Percentiles rank a stretch among this genome's conserved stretches.
phyloP scores from a whole-genome alignment of 1,140 invertebrate genomes.

The Phortica variegata region DNA sequence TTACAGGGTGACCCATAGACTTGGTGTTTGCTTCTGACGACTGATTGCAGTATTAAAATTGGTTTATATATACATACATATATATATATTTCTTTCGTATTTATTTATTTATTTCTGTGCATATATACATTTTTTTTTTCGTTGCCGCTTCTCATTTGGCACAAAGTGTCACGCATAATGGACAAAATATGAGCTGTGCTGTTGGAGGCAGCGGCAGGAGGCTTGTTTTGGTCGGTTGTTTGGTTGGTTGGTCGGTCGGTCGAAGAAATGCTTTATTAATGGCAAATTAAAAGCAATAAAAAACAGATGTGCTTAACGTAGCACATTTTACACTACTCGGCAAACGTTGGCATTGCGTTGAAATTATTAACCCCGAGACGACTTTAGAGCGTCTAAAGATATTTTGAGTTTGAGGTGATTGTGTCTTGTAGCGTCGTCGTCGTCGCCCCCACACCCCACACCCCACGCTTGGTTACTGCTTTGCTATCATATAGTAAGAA shows the following conservation, averaged over 20 bases:
- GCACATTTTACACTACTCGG: conserved; percentile 42
- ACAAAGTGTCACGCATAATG: conserved; percentile 3
- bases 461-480: neutral
- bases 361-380: neutral
- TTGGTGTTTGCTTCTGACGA: neutral
- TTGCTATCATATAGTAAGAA: no score
- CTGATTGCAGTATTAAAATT: conserved; percentile 25
- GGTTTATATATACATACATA: conserved; percentile 19
- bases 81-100: conserved; percentile 5
- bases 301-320: conserved; percentile 56
- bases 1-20: neutral
- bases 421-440: neutral
- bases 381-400: no score
- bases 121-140: conserved; percentile 1
- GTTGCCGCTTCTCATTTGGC: conserved; percentile 50
- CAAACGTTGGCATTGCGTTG: neutral
- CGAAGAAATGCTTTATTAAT: conserved; percentile 55
- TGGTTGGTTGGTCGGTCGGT: no score
- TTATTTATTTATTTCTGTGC: conserved; percentile 25
- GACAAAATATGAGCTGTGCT: no score
- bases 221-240: no score
- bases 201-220: no score
- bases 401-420: no score
- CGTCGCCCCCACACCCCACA: neutral
- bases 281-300: conserved; percentile 58